Percentiles rank a stretch among this genome's conserved stretches.
phyloP scores from a whole-genome alignment of 2,797 vertebrate species.

The Sebastiscus tertius region DNA sequence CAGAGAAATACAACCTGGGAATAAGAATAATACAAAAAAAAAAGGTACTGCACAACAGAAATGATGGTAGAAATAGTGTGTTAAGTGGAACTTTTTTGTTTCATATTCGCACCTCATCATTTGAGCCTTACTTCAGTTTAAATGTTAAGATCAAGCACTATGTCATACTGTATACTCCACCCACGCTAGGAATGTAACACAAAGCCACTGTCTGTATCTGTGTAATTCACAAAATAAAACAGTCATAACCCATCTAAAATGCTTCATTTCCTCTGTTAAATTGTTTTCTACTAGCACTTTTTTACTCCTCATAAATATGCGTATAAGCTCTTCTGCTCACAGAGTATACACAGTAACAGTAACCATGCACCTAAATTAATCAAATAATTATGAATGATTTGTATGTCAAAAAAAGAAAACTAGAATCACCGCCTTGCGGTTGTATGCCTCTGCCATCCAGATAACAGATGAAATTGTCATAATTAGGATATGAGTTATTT shows the following conservation, averaged over 20 bases:
- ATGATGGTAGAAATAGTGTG: background rate
- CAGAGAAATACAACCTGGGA: conserved; percentile 3
- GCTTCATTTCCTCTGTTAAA: background rate
- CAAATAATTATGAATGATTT: background rate
- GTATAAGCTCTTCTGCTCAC: background rate
- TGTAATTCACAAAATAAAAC: background rate
- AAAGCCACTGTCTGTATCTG: background rate
- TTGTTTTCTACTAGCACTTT: background rate
- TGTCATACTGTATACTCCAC: background rate
- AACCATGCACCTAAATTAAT: background rate
- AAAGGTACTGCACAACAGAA: background rate
- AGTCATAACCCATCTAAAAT: background rate
- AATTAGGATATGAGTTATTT: no score
- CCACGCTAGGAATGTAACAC: background rate
- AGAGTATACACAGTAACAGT: background rate
- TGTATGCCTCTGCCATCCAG: no score
- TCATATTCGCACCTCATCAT: background rate
- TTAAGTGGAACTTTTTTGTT: background rate
- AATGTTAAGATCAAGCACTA: background rate
- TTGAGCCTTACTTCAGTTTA: background rate
- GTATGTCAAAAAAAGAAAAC: no score
- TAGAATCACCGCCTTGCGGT: no score
- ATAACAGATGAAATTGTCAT: no score
- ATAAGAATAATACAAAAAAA: background rate
- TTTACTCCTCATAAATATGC: background rate